Evolutionary conservation across 92 coral and sea anemone species (phyloP).

Genomic region (Epizoanthus ramosus): DNA sequence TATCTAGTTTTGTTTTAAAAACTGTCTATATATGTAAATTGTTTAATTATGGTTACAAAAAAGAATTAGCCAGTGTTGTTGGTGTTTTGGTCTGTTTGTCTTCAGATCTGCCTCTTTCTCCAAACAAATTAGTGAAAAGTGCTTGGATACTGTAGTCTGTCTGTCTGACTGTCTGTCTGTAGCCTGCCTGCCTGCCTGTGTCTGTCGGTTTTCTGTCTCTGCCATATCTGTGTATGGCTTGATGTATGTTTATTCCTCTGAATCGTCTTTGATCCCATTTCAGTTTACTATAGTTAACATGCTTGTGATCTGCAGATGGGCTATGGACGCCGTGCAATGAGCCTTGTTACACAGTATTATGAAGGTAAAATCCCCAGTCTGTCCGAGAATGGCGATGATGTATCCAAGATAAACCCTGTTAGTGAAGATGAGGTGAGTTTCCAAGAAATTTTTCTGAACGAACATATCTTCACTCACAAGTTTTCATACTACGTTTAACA

Average conservation of each 20-base stretch:
- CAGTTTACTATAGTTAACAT: neutral
- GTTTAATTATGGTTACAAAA: no score
- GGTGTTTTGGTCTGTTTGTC: neutral
- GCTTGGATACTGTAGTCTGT: no score
- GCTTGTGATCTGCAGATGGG: constrained; percentile 75
- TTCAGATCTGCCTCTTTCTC: neutral
- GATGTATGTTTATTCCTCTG: neutral
- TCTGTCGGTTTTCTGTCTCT: neutral
- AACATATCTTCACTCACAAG: neutral
- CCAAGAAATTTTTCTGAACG: no score
- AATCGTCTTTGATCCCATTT: neutral
- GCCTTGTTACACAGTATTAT: constrained; percentile 77
- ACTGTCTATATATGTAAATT: no score
- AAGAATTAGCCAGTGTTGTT: no score
- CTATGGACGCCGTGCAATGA: constrained; percentile 87
- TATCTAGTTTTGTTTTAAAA: no score
- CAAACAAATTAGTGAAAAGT: neutral
- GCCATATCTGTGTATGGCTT: neutral
- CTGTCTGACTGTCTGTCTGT: neutral
- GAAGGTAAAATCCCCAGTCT: constrained; percentile 93
- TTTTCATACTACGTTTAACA: neutral
- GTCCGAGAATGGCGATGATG: constrained; percentile 71
- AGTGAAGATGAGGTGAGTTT: constrained; percentile 37
- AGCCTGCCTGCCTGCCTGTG: neutral
- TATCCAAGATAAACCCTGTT: constrained; percentile 60